Conservation (phyloP, 2,888 invertebrate genomes). For the Hemicrepidius hirtus region DNA sequence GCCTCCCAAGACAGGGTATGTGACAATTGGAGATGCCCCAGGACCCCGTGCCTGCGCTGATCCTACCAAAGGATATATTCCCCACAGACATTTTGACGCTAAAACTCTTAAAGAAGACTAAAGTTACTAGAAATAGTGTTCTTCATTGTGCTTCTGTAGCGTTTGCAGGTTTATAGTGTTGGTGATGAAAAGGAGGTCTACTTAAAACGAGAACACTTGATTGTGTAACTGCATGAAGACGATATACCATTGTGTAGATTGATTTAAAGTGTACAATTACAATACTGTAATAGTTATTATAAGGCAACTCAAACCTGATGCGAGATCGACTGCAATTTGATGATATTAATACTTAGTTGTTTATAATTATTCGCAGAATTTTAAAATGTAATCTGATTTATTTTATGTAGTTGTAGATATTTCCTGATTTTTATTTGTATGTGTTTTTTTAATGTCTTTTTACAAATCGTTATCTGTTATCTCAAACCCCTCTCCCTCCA, state of each 20-base stretch:
- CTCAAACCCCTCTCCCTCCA: background rate
- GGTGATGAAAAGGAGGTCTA: slow-evolving; percentile 19
- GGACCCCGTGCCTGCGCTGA: slow-evolving; percentile 46
- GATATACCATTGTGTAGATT: background rate
- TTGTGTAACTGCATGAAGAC: slow-evolving; percentile 6
- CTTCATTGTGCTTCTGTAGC: slow-evolving; percentile 28
- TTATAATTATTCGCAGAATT: slow-evolving; percentile 4
- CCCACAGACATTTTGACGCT: slow-evolving; percentile 65
- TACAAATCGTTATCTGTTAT: background rate
- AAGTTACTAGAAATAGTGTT: slow-evolving; percentile 34
- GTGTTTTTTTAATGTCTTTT: background rate
- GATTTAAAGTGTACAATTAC: slow-evolving; percentile 7
- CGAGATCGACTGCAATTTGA: slow-evolving; percentile 35
- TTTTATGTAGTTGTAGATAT: background rate
- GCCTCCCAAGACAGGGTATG: slow-evolving; percentile 60
- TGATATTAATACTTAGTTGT: slow-evolving; percentile 37
- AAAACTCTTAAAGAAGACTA: slow-evolving; percentile 67
- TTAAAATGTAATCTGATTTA: slow-evolving; percentile 4
- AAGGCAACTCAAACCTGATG: slow-evolving; percentile 39
- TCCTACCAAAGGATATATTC: slow-evolving; percentile 61
- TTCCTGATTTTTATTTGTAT: background rate
- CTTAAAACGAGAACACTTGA: background rate
- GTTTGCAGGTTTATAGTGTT: slow-evolving; percentile 15
- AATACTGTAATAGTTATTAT: slow-evolving; percentile 11
- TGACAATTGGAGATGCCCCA: slow-evolving; percentile 61